These are phyloP conservation scores for Phymastichus coffea DNA, from an alignment of 1,140 invertebrate species.

Conservation along the genomic window DNA sequence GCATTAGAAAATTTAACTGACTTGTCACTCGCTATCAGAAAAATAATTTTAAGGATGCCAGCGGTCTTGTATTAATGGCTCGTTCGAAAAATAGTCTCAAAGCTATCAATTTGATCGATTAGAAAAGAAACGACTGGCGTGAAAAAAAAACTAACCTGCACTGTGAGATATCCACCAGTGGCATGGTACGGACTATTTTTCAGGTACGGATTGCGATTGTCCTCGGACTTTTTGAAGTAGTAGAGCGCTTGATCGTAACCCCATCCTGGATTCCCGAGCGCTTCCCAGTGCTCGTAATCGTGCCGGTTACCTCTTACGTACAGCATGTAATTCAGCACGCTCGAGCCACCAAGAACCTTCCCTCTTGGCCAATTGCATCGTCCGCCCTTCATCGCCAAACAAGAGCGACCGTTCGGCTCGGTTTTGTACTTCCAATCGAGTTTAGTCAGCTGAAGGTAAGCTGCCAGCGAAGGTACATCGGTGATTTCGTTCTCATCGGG, in stretches of 20 bases:
- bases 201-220: slow-evolving; percentile 82
- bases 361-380: slow-evolving; percentile 83
- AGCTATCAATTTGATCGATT: no score
- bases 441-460: slow-evolving; percentile 83
- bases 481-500: slow-evolving; percentile 89
- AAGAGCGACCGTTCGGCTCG: slow-evolving; percentile 80
- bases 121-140: no score
- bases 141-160: no score
- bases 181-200: slow-evolving; percentile 70
- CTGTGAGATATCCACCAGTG: slow-evolving; percentile 74
- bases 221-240: slow-evolving; percentile 90
- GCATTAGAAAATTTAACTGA: no score
- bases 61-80: no score
- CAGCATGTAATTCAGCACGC: slow-evolving; percentile 93
- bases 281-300: slow-evolving; percentile 91
- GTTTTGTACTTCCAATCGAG: slow-evolving; percentile 92
- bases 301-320: slow-evolving; percentile 82
- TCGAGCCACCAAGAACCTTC: slow-evolving; percentile 86
- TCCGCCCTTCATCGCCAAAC: slow-evolving; percentile 70
- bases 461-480: slow-evolving; percentile 84
- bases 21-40: no score
- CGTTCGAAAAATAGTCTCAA: no score
- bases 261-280: slow-evolving; percentile 84
- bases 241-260: slow-evolving; percentile 81
- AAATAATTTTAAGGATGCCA: no score